Percentiles rank a stretch among this genome's conserved stretches.
Evolutionary conservation across 2,797 vertebrate species (phyloP).

Genomic region (Petrocephalus sullivani): DNA sequence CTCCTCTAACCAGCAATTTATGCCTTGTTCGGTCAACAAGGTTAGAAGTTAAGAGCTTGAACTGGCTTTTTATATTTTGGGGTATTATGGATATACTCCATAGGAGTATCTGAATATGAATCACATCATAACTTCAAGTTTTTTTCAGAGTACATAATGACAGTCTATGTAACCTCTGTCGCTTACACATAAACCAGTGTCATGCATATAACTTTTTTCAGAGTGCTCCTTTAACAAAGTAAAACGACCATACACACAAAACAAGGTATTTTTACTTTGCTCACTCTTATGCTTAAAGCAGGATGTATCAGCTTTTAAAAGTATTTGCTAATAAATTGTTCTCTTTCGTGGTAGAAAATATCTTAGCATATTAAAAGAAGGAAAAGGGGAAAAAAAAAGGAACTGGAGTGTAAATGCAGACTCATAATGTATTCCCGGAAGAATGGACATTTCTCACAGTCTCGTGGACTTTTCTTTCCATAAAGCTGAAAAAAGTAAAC

Average conservation of each 20-base stretch:
- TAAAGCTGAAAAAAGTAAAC: constrained; percentile 33
- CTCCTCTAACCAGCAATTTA: not conserved
- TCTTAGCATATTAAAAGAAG: constrained; percentile 47
- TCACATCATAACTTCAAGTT: constrained; percentile 43
- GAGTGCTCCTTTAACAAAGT: constrained; percentile 37
- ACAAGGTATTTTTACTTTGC: constrained; percentile 25
- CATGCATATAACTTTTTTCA: constrained; percentile 46
- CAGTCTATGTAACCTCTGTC: constrained; percentile 35
- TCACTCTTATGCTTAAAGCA: constrained; percentile 56
- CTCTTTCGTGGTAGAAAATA: constrained; percentile 47
- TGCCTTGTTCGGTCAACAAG: not conserved
- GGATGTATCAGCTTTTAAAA: constrained; percentile 51
- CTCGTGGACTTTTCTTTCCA: constrained; percentile 42
- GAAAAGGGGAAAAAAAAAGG: constrained; percentile 26
- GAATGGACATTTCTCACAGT: constrained; percentile 16
- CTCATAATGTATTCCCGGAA: constrained; percentile 42
- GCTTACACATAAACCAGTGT: constrained; percentile 50
- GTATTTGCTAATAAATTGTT: constrained; percentile 56
- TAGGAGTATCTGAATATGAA: constrained; percentile 38
- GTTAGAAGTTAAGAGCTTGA: not conserved
- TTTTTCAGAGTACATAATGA: constrained; percentile 43
- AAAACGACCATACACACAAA: constrained; percentile 41
- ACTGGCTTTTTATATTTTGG: constrained; percentile 51
- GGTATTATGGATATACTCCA: constrained; percentile 40
- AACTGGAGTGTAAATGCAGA: constrained; percentile 50